Evolutionary conservation across 2,888 invertebrate species (phyloP).

Genomic region (Aporophyla lueneburgensis): DNA sequence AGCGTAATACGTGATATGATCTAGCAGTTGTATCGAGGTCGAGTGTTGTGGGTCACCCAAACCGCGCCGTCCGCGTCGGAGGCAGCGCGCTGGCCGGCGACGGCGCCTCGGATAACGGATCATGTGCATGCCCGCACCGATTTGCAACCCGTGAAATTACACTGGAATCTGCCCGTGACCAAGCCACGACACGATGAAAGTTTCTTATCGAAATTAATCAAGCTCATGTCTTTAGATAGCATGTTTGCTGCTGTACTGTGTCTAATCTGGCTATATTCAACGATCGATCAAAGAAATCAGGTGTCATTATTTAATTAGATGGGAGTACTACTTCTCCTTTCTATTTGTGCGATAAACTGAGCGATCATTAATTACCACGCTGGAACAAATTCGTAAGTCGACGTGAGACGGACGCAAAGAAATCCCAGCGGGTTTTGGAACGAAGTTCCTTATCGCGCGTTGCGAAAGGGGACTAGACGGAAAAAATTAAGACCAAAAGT

Average conservation of each 20-base stretch:
- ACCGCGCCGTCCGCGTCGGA: slow-evolving; percentile 50
- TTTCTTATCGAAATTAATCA: slow-evolving; percentile 48
- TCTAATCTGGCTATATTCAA: slow-evolving; percentile 36
- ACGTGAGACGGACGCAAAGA: too few relatives aligned
- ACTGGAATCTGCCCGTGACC: slow-evolving; percentile 42
- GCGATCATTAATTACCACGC: background rate
- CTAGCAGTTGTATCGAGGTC: slow-evolving; percentile 69
- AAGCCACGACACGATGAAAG: slow-evolving; percentile 32
- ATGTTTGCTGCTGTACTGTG: slow-evolving; percentile 20
- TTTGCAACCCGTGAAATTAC: slow-evolving; percentile 65
- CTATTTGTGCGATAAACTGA: background rate
- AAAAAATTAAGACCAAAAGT: too few relatives aligned
- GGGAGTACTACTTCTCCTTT: slow-evolving; percentile 15
- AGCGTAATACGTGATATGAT: slow-evolving; percentile 59
- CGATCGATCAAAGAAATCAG: slow-evolving; percentile 23
- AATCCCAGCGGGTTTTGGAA: too few relatives aligned
- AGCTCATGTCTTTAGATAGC: slow-evolving; percentile 43
- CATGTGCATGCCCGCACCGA: slow-evolving; percentile 69
- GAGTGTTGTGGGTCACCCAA: slow-evolving; percentile 74
- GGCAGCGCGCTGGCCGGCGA: slow-evolving; percentile 59
- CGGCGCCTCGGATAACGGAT: slow-evolving; percentile 74
- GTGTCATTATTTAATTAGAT: slow-evolving; percentile 46
- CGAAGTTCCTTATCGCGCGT: too few relatives aligned
- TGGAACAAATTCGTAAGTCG: background rate
- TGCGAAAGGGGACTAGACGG: too few relatives aligned